A percentile compares a stretch with the other conserved stretches of the same genome.
Conservation (phyloP, 2,888 invertebrate species). For the Podotricha telesiphe region DNA sequence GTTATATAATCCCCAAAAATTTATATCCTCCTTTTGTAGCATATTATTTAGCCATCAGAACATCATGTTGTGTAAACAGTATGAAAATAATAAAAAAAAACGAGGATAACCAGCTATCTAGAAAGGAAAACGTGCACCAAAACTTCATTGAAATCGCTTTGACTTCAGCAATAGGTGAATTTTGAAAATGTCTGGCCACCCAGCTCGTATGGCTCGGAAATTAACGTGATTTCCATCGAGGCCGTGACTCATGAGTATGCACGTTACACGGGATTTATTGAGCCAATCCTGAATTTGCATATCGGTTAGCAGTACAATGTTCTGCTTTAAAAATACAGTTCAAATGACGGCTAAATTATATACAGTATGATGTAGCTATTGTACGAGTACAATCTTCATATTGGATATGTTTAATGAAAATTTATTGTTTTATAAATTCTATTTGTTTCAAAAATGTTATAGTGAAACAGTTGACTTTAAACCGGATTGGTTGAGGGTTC, state of each 20-base stretch:
- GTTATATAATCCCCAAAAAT: no score
- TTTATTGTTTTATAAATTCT: not conserved
- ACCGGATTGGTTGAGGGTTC: no score
- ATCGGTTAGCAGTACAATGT: slow-evolving; percentile 23
- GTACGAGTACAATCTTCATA: not conserved
- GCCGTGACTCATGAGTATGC: slow-evolving; percentile 36
- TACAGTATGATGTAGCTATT: not conserved
- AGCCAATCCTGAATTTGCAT: slow-evolving; percentile 34
- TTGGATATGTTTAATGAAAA: not conserved
- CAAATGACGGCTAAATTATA: slow-evolving; percentile 17
- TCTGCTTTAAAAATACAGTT: slow-evolving; percentile 20
- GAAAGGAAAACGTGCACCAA: not conserved
- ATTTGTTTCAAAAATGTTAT: not conserved
- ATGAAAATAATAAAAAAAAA: not conserved
- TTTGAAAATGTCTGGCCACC: slow-evolving; percentile 31
- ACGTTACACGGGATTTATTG: slow-evolving; percentile 39
- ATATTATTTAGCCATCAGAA: no score
- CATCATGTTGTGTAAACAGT: no score
- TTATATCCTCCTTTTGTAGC: no score
- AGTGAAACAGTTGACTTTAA: no score
- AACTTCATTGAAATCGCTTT: slow-evolving; percentile 3
- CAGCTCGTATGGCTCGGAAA: slow-evolving; percentile 30
- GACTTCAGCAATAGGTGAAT: not conserved
- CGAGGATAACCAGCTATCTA: not conserved
- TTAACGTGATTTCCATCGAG: slow-evolving; percentile 37